Percentiles rank a stretch among this genome's conserved stretches.
Evolutionary conservation across 2,113 vertebrate species (phyloP).

Genomic region (Piliocolobus tephrosceles): DNA sequence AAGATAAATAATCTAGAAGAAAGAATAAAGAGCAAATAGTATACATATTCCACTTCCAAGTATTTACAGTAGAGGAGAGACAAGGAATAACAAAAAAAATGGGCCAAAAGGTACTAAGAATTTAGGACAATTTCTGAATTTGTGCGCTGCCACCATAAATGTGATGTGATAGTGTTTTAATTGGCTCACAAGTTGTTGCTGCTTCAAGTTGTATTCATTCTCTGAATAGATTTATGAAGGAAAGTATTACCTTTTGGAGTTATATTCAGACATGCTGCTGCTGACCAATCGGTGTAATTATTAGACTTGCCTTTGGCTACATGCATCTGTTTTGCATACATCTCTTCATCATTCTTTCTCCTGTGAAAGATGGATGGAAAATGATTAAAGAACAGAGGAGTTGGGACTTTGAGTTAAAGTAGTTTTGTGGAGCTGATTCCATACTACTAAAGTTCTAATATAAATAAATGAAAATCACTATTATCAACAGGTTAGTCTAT

Average conservation of each 20-base stretch:
- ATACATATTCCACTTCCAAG: neutral
- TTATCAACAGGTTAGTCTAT: neutral
- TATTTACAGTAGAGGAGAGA: neutral
- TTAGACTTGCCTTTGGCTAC: neutral
- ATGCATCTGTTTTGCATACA: neutral
- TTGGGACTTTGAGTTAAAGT: neutral
- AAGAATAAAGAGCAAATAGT: neutral
- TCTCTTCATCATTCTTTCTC: neutral
- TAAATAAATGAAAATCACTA: conserved; percentile 21
- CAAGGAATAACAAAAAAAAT: neutral
- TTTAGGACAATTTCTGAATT: neutral
- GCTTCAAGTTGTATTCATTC: neutral
- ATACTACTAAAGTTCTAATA: neutral
- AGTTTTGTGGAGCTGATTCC: neutral
- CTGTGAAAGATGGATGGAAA: neutral
- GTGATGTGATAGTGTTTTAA: neutral
- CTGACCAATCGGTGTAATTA: neutral
- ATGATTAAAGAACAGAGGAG: neutral
- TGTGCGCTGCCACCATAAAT: neutral
- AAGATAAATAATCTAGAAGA: neutral
- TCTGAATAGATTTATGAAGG: neutral
- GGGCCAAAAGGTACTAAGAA: neutral
- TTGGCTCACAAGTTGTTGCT: neutral
- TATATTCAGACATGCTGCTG: neutral
- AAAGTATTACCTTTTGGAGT: neutral